A percentile compares a stretch with the other conserved stretches of the same genome.
Conservation (phyloP, 2,113 vertebrate species). For the Heteronetta atricapilla region DNA sequence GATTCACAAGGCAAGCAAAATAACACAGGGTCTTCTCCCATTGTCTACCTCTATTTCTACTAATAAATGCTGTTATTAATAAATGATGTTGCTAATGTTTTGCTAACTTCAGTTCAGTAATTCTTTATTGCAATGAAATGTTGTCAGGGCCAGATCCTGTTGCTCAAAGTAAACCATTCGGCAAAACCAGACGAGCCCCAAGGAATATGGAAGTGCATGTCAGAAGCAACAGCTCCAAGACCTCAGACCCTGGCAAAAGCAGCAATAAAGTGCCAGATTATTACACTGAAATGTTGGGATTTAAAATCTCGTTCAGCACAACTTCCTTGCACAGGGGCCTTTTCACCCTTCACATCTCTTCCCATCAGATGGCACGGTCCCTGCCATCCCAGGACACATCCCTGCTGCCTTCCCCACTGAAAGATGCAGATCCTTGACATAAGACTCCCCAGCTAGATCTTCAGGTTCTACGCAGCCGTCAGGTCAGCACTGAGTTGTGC, state of each 20-base stretch:
- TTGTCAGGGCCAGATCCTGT: background rate
- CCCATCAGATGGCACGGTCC: background rate
- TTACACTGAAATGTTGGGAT: background rate
- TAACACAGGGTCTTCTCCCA: fast-evolving
- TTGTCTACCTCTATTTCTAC: background rate
- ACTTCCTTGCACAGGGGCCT: background rate
- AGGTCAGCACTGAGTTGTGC: background rate
- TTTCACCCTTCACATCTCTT: background rate
- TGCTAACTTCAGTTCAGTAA: background rate
- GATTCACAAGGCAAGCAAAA: background rate
- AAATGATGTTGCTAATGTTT: background rate
- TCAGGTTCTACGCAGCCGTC: background rate
- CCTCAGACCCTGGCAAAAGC: background rate
- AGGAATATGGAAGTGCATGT: background rate
- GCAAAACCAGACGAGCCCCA: background rate
- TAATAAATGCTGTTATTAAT: background rate
- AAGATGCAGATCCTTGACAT: background rate
- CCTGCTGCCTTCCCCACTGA: background rate
- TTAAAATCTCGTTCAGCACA: background rate
- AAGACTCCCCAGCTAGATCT: background rate
- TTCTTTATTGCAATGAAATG: background rate
- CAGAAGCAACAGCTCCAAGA: background rate
- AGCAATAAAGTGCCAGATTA: background rate
- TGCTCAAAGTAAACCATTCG: background rate
- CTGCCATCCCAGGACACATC: background rate